Evolutionary conservation across 2,888 invertebrate species (phyloP).

Genomic region (Coleophora flavipennella): DNA sequence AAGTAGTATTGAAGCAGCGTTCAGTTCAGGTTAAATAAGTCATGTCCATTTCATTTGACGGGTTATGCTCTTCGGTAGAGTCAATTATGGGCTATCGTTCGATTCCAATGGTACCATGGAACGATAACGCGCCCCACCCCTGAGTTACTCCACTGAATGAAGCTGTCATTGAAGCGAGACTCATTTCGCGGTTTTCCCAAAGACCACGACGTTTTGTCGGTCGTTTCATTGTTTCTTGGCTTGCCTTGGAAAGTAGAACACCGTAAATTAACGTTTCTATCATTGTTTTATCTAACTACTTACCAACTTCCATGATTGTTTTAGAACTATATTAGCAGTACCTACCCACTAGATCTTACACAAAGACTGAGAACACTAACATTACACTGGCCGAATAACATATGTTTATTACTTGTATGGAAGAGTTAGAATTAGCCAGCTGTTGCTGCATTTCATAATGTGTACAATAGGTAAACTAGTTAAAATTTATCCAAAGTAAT

Average conservation of each 20-base stretch:
- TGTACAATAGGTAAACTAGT: too few relatives aligned
- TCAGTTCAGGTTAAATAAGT: too few relatives aligned
- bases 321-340: too few relatives aligned
- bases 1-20: constrained; percentile 37
- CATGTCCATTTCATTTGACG: neutral
- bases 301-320: neutral
- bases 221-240: constrained; percentile 4
- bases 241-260: neutral
- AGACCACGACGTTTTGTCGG: constrained; percentile 21
- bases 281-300: neutral
- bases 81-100: too few relatives aligned
- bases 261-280: neutral
- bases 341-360: neutral
- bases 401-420: too few relatives aligned
- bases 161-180: constrained; percentile 52
- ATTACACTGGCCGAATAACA: too few relatives aligned
- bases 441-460: too few relatives aligned
- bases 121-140: constrained; percentile 55
- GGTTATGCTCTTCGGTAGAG: too few relatives aligned
- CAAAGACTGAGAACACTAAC: too few relatives aligned
- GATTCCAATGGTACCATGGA: too few relatives aligned
- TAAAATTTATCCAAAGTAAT: too few relatives aligned
- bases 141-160: constrained; percentile 45
- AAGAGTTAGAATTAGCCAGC: too few relatives aligned
- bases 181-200: constrained; percentile 32